A percentile compares a stretch with the other conserved stretches of the same genome.
These are phyloP conservation scores for Meriones unguiculatus DNA, from an alignment of 2,113 vertebrate genomes.

Conservation along the genomic window DNA sequence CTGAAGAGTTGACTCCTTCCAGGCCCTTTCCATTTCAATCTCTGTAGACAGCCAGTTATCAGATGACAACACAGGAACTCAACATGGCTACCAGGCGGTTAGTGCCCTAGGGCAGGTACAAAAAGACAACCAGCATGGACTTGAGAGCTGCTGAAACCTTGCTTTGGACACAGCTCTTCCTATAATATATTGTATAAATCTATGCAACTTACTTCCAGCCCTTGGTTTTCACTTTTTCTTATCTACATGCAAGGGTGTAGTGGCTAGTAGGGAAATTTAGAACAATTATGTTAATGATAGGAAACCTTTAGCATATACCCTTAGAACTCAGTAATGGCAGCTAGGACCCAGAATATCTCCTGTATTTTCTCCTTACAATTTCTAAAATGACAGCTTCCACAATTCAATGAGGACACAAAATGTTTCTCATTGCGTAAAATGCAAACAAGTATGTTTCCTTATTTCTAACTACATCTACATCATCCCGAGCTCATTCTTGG, in stretches of 20 bases:
- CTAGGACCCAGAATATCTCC: background rate
- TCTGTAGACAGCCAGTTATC: background rate
- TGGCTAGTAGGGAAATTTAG: background rate
- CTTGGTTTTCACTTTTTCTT: constrained; percentile 1
- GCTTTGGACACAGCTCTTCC: background rate
- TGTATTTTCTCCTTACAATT: constrained; percentile 2
- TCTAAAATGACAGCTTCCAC: background rate
- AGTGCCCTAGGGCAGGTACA: background rate
- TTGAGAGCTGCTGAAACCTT: background rate
- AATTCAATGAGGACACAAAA: background rate
- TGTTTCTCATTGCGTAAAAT: background rate
- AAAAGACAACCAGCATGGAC: background rate
- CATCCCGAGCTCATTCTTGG: background rate
- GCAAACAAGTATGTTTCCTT: background rate
- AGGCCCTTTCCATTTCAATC: background rate
- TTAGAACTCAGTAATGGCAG: background rate
- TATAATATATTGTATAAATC: background rate
- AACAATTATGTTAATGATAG: background rate
- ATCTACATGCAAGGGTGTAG: background rate
- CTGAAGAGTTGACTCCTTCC: background rate
- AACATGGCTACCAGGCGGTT: background rate
- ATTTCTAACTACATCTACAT: background rate
- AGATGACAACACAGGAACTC: background rate
- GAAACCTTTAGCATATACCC: background rate
- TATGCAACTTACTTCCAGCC: constrained; percentile 26